Conservation (phyloP, 1,140 invertebrate species). For the Drosophila equinoxialis region DNA sequence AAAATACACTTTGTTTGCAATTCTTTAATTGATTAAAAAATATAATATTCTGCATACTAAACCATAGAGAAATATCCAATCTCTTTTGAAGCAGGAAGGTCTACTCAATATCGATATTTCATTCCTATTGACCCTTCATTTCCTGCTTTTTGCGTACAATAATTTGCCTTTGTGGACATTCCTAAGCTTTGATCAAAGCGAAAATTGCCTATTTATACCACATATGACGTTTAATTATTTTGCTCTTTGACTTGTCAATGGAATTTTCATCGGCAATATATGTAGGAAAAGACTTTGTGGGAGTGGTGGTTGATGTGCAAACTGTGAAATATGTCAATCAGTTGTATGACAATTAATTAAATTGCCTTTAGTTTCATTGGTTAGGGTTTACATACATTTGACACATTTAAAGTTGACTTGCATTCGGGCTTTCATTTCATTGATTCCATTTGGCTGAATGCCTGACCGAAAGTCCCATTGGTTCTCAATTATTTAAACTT, state of each 20-base stretch:
- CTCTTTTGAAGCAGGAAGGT: too few species aligned
- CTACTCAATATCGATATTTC: background rate
- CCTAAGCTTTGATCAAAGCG: background rate
- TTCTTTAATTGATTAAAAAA: too few species aligned
- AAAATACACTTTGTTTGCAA: too few species aligned
- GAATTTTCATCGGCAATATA: slow-evolving; percentile 2
- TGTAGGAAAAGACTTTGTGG: background rate
- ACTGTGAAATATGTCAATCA: slow-evolving; percentile 37
- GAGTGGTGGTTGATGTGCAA: background rate
- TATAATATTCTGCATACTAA: too few species aligned
- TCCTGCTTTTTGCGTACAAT: background rate
- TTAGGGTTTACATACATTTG: background rate
- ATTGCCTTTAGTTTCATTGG: slow-evolving; percentile 20
- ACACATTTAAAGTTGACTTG: slow-evolving; percentile 1
- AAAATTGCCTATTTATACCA: background rate
- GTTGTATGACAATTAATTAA: slow-evolving; percentile 58
- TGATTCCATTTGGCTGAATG: slow-evolving; percentile 12
- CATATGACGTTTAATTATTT: slow-evolving; percentile 8
- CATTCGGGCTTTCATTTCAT: slow-evolving; percentile 3
- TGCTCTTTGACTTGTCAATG: slow-evolving; percentile 4
- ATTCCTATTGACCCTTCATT: background rate
- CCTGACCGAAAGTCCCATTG: slow-evolving; percentile 17
- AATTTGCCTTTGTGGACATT: background rate
- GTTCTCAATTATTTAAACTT: slow-evolving; percentile 68
- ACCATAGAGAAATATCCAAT: too few species aligned